These are phyloP conservation scores for Paracanthobrama guichenoti DNA, from an alignment of 2,113 vertebrate genomes.

Conservation along the genomic window DNA sequence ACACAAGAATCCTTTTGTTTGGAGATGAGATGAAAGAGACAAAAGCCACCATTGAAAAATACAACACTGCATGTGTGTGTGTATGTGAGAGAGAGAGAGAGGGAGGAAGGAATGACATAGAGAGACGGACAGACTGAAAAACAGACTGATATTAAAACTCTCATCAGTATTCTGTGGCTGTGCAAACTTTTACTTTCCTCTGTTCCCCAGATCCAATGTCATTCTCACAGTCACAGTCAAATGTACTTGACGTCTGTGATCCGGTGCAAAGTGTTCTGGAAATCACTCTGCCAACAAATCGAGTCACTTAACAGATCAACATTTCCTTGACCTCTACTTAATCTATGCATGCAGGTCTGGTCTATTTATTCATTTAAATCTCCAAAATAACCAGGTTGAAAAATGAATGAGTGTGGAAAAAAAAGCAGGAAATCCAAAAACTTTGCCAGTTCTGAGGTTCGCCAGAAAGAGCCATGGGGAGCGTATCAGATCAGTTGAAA, in stretches of 20 bases:
- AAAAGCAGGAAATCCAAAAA: neutral
- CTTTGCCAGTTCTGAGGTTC: neutral
- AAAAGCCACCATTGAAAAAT: constrained; percentile 81
- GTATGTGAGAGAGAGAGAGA: neutral
- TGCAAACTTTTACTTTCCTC: constrained; percentile 61
- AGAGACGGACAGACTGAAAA: constrained; percentile 16
- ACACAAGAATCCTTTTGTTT: constrained; percentile 81
- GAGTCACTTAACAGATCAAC: neutral
- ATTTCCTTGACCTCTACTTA: neutral
- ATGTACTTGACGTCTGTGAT: neutral
- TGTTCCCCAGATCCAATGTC: constrained; percentile 50
- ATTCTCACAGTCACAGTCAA: neutral
- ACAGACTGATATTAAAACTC: constrained; percentile 61
- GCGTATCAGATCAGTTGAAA: constrained; percentile 23
- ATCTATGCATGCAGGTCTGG: neutral
- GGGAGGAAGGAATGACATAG: constrained; percentile 6
- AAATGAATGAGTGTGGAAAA: neutral
- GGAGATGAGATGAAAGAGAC: constrained; percentile 75
- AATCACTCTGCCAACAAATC: neutral
- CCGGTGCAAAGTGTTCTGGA: neutral
- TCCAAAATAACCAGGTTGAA: neutral
- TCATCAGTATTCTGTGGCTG: constrained; percentile 72
- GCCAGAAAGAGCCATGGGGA: constrained; percentile 15
- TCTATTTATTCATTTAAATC: neutral
- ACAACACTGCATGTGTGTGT: constrained; percentile 54